Percentiles rank a stretch among this genome's conserved stretches.
phyloP scores from a whole-genome alignment of 1,140 invertebrate species.

The Aphelinus certus region DNA sequence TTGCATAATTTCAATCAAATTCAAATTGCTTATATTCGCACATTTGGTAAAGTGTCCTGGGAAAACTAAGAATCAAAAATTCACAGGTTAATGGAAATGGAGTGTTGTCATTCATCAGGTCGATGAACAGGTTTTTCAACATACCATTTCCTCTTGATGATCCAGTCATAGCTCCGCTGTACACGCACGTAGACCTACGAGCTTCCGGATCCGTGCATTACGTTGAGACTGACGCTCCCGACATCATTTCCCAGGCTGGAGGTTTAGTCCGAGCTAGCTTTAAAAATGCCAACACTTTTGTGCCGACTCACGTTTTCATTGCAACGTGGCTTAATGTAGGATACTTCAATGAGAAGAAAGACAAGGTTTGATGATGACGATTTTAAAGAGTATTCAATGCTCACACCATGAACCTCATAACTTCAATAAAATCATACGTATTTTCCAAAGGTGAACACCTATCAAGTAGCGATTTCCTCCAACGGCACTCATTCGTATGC shows the following conservation, averaged over 20 bases:
- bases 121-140: conserved; percentile 86
- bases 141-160: conserved; percentile 90
- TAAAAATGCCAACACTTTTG: conserved; percentile 74
- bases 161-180: conserved; percentile 89
- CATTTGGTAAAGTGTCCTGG: too few species aligned
- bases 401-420: background rate
- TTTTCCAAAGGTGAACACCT: conserved; percentile 73
- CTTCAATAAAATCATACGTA: background rate
- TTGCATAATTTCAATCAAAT: too few species aligned
- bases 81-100: conserved; percentile 92
- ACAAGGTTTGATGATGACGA: conserved; percentile 63
- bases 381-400: background rate
- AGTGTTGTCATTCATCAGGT: conserved; percentile 87
- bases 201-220: conserved; percentile 80
- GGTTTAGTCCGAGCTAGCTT: conserved; percentile 77
- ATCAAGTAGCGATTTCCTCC: conserved; percentile 85
- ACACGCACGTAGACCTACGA: conserved; percentile 89
- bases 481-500: conserved; percentile 84
- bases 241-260: conserved; percentile 73
- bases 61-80: background rate
- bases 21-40: too few species aligned
- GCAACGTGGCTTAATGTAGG: conserved; percentile 79
- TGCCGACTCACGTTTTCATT: conserved; percentile 69
- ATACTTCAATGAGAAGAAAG: conserved; percentile 68
- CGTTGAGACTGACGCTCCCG: conserved; percentile 76